A percentile compares a stretch with the other conserved stretches of the same genome.
phyloP scores from a whole-genome alignment of 2,888 invertebrate genomes.

The Leptinotarsa rubiginosa region DNA sequence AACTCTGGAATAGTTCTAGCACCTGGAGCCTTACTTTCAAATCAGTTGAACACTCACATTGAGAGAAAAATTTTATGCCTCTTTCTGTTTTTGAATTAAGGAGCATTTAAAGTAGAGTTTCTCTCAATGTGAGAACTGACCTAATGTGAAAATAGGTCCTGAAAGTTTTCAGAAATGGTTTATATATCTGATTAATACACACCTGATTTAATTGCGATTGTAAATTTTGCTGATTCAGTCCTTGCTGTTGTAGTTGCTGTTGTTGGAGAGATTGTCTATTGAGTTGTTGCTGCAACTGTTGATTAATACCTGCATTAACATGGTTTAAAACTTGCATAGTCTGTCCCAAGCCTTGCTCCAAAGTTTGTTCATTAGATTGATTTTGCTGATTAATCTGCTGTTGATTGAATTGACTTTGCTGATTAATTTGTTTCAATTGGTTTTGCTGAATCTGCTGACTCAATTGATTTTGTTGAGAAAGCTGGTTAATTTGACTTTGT shows the following conservation, averaged over 20 bases:
- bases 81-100: no score
- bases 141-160: no score
- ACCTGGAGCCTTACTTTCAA: no score
- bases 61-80: no score
- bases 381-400: constrained; percentile 40
- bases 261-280: constrained; percentile 66
- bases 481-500: constrained; percentile 41
- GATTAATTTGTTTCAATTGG: constrained; percentile 52
- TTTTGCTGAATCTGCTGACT: constrained; percentile 44
- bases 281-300: constrained; percentile 47
- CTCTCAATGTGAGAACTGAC: no score
- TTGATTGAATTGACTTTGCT: constrained; percentile 39
- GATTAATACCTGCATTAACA: constrained; percentile 43
- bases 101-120: no score
- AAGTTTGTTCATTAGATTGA: constrained; percentile 45
- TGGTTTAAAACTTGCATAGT: constrained; percentile 40
- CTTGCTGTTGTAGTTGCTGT: constrained; percentile 56
- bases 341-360: constrained; percentile 43
- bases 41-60: no score
- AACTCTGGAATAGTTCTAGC: no score
- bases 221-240: constrained; percentile 41
- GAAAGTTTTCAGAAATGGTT: no score
- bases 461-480: constrained; percentile 41
- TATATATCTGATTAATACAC: not conserved
- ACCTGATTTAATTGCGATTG: constrained; percentile 52